Percentiles rank a stretch among this genome's conserved stretches.
Conservation (phyloP, 1,140 invertebrate species). For the Geopemphigus sp. region DNA sequence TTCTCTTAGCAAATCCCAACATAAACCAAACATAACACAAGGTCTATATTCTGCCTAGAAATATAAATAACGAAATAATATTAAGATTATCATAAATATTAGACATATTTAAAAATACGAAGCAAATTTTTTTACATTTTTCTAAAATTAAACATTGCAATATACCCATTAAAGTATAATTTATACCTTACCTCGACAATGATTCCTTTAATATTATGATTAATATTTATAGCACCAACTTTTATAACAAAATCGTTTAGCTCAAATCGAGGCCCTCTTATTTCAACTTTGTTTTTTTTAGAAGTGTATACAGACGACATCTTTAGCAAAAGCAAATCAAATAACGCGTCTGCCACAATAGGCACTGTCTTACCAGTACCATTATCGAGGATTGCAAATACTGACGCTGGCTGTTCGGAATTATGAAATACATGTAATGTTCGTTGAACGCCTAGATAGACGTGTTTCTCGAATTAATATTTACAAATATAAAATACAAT, state of each 20-base stretch:
- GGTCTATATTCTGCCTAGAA: conserved; percentile 85
- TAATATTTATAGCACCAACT: conserved; percentile 87
- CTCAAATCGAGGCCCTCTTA: conserved; percentile 88
- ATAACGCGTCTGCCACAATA: conserved; percentile 83
- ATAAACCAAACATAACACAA: conserved; percentile 79
- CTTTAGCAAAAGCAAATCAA: conserved; percentile 88
- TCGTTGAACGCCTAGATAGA: conserved; percentile 59
- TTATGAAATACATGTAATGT: conserved; percentile 90
- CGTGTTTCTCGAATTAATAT: neutral
- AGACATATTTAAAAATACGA: neutral
- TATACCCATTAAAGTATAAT: neutral
- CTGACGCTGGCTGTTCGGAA: conserved; percentile 90
- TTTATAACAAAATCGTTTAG: conserved; percentile 93
- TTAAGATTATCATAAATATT: neutral
- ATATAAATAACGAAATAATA: neutral
- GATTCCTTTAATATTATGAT: conserved; percentile 90
- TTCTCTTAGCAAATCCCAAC: conserved; percentile 89
- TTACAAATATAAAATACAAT: neutral
- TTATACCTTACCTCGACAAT: conserved; percentile 74
- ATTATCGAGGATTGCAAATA: conserved; percentile 88
- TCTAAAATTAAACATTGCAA: neutral
- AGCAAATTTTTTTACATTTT: neutral
- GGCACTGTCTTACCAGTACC: conserved; percentile 75
- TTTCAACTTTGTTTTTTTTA: conserved; percentile 83
- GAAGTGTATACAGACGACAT: conserved; percentile 81